A percentile compares a stretch with the other conserved stretches of the same genome.
These are phyloP conservation scores for Pterocles burchelli DNA, from an alignment of 2,113 vertebrate species.

Conservation along the genomic window DNA sequence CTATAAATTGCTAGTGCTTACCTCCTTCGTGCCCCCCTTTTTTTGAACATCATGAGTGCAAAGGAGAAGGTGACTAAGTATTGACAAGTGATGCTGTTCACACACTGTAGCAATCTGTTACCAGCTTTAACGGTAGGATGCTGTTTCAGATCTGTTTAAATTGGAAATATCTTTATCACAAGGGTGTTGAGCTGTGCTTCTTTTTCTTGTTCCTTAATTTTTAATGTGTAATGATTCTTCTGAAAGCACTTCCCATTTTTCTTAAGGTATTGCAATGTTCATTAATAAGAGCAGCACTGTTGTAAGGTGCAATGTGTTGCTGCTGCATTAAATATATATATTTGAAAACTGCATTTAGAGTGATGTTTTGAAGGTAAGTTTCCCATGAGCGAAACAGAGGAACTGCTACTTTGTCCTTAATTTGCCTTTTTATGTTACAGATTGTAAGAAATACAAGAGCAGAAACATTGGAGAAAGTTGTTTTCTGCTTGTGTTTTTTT, in stretches of 20 bases:
- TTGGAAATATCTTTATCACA: slow-evolving; percentile 59
- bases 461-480: not conserved
- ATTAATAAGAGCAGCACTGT: slow-evolving; percentile 3
- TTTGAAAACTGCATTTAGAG: slow-evolving; percentile 53
- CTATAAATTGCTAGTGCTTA: not conserved
- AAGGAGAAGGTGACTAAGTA: not conserved
- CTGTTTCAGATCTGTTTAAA: slow-evolving; percentile 26
- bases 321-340: slow-evolving; percentile 48
- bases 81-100: not conserved
- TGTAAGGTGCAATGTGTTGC: not conserved
- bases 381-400: not conserved
- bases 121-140: not conserved
- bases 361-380: slow-evolving; percentile 14
- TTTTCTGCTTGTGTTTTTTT: not conserved
- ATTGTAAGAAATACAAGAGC: not conserved
- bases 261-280: slow-evolving; percentile 2
- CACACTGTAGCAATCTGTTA: slow-evolving; percentile 9
- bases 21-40: not conserved
- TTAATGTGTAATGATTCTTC: slow-evolving; percentile 37
- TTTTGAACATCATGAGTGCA: not conserved
- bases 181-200: slow-evolving; percentile 33
- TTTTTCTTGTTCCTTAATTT: slow-evolving; percentile 48
- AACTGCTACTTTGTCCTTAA: slow-evolving; percentile 1
- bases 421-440: not conserved
- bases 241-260: slow-evolving; percentile 36